These are phyloP conservation scores for Alectura lathami DNA, from an alignment of 2,113 vertebrate genomes.

Conservation along the genomic window DNA sequence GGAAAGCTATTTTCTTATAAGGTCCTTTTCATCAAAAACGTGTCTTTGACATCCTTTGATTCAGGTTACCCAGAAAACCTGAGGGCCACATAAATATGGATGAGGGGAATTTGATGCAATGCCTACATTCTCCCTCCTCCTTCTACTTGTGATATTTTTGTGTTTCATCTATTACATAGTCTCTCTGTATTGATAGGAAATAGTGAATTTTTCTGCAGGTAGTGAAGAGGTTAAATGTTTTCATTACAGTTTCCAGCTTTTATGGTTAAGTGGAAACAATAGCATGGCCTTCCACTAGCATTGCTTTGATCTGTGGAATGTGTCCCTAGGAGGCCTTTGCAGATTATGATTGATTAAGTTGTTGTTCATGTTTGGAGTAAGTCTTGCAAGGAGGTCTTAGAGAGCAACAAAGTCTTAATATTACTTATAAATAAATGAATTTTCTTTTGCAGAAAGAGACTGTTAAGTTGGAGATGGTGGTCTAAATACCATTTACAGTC, in stretches of 20 bases:
- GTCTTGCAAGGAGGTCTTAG: neutral
- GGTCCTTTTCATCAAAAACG: neutral
- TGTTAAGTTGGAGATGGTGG: neutral
- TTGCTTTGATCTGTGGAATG: constrained; percentile 46
- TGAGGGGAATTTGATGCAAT: neutral
- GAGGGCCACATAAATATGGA: neutral
- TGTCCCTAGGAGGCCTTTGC: neutral
- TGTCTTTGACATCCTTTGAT: neutral
- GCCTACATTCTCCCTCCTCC: neutral
- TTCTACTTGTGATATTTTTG: neutral
- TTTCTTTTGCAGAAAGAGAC: neutral
- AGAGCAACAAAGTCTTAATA: neutral
- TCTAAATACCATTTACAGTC: neutral
- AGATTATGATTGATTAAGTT: neutral
- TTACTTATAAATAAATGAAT: neutral
- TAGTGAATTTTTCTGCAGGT: neutral
- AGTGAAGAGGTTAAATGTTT: neutral
- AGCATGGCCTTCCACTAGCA: neutral
- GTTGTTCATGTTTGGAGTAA: neutral
- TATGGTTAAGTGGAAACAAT: neutral
- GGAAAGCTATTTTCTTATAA: neutral
- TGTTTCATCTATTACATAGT: neutral
- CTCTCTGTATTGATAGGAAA: neutral
- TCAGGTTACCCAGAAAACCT: neutral
- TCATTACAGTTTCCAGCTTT: neutral